Conservation (phyloP, 30 jellyfish, hydroid and myxozoan species). For the Rhopilema esculentum region DNA sequence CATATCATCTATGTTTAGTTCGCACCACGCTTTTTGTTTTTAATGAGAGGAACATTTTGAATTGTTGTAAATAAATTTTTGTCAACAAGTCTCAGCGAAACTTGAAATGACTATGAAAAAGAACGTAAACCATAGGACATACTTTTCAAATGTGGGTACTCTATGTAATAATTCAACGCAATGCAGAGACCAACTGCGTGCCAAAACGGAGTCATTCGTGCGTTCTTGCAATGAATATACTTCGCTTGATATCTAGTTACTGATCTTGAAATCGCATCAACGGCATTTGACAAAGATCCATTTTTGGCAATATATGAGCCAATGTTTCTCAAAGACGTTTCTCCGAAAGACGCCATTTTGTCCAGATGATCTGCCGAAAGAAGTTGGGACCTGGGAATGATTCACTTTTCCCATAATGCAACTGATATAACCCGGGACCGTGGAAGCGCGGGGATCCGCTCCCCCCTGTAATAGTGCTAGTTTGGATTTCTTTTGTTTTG, state of each 20-base stretch:
- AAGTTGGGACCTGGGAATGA: slow-evolving; percentile 9
- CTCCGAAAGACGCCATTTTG: slow-evolving; percentile 75
- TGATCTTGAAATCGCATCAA: slow-evolving; percentile 56
- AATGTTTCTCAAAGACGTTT: slow-evolving; percentile 48
- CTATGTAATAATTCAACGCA: slow-evolving; percentile 48
- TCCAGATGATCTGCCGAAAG: neutral
- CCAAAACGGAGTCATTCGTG: slow-evolving; percentile 75
- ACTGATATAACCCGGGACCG: neutral
- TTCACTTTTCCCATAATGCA: slow-evolving; percentile 38
- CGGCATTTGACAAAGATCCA: slow-evolving; percentile 47
- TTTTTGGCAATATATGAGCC: slow-evolving; percentile 69
- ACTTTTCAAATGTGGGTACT: slow-evolving; percentile 61
- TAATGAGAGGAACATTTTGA: too few species aligned
- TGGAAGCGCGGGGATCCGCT: neutral
- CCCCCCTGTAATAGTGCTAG: too few species aligned
- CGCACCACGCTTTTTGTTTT: too few species aligned
- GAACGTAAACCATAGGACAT: neutral
- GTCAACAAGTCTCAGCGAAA: too few species aligned
- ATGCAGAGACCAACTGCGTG: slow-evolving; percentile 63
- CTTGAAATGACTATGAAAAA: neutral
- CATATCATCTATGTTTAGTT: too few species aligned
- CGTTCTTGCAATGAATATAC: slow-evolving; percentile 54
- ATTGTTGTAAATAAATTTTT: too few species aligned
- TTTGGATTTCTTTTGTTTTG: too few species aligned
- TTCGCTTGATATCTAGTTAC: slow-evolving; percentile 48